A percentile compares a stretch with the other conserved stretches of the same genome.
Evolutionary conservation across 2,888 invertebrate species (phyloP).

Genomic region (Poecilobothrus nobilitatus): DNA sequence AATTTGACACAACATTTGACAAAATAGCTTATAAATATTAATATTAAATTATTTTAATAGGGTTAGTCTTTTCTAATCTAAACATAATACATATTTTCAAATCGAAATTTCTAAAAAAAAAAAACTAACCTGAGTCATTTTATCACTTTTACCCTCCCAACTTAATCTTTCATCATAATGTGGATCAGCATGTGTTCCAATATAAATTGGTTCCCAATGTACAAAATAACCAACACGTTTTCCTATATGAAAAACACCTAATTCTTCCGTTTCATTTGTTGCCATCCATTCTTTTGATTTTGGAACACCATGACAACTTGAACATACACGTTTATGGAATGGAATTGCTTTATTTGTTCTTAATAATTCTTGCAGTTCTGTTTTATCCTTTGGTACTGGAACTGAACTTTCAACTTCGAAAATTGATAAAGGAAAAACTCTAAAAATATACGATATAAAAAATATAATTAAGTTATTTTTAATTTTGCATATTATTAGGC

Average conservation of each 20-base stretch:
- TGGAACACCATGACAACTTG: slow-evolving; percentile 82
- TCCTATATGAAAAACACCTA: slow-evolving; percentile 77
- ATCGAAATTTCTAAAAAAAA: not conserved
- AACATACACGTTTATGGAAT: slow-evolving; percentile 84
- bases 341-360: slow-evolving; percentile 72
- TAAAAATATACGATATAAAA: slow-evolving; percentile 30
- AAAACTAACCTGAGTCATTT: slow-evolving; percentile 79
- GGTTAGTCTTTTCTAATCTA: not conserved
- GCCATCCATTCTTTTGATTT: slow-evolving; percentile 77
- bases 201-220: slow-evolving; percentile 91
- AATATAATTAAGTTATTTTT: not conserved
- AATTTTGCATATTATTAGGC: too few species aligned
- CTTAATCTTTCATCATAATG: slow-evolving; percentile 84
- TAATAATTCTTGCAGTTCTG: slow-evolving; percentile 63
- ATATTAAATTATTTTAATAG: not conserved
- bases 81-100: not conserved
- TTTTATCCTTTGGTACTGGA: slow-evolving; percentile 63
- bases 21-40: slow-evolving; percentile 8
- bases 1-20: too few species aligned
- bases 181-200: slow-evolving; percentile 81
- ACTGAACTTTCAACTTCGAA: slow-evolving; percentile 71
- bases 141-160: slow-evolving; percentile 92
- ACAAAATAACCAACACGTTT: slow-evolving; percentile 69
- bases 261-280: slow-evolving; percentile 55
- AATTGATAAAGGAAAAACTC: slow-evolving; percentile 80